Conservation (phyloP, 2,797 vertebrate genomes). For the Borostomias antarcticus region DNA sequence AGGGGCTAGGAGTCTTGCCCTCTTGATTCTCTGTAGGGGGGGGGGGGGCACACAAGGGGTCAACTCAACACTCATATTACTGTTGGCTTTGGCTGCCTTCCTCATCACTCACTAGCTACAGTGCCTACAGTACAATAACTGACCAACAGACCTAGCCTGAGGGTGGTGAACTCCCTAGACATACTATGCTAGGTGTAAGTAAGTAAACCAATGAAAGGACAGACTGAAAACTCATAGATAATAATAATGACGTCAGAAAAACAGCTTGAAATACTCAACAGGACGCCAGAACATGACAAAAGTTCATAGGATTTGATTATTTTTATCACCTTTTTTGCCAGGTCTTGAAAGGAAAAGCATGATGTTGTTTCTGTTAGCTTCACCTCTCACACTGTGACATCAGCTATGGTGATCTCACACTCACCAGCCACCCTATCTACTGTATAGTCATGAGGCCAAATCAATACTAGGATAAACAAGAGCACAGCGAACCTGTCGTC, state of each 20-base stretch:
- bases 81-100: background rate
- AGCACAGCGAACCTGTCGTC: no score
- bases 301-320: background rate
- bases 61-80: background rate
- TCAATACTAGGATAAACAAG: background rate
- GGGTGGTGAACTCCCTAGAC: background rate
- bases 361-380: background rate
- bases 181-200: no score
- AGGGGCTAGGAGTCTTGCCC: constrained; percentile 87
- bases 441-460: no score
- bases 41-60: no score
- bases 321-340: background rate
- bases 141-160: background rate
- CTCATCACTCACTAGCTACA: background rate
- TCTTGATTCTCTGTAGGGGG: constrained; percentile 84
- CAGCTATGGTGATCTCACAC: background rate
- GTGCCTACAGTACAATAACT: background rate
- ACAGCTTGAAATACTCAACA: background rate
- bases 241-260: background rate
- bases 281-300: background rate
- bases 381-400: background rate
- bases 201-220: background rate
- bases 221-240: background rate
- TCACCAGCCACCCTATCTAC: background rate
- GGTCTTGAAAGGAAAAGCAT: background rate